Conservation (phyloP, 2,113 vertebrate genomes). For the Indicator indicator region DNA sequence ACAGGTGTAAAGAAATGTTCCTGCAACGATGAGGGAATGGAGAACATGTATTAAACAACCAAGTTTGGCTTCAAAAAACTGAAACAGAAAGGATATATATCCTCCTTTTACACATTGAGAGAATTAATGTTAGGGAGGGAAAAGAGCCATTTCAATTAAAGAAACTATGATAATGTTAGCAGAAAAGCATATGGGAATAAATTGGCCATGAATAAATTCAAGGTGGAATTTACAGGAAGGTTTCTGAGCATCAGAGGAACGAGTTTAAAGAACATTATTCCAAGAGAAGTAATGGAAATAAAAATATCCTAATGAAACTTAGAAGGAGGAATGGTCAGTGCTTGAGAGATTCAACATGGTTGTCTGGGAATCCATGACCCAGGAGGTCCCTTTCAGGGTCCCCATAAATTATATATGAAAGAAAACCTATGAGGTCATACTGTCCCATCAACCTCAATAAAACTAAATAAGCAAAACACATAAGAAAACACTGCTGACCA, state of each 20-base stretch:
- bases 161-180: not conserved
- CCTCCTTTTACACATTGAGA: not conserved
- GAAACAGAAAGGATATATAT: not conserved
- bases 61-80: not conserved
- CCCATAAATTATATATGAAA: constrained; percentile 56
- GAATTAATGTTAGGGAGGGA: not conserved
- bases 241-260: constrained; percentile 58
- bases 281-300: constrained; percentile 59
- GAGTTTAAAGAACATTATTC: constrained; percentile 47
- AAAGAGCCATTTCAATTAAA: constrained; percentile 27
- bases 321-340: constrained; percentile 4
- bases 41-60: not conserved
- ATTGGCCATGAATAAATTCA: constrained; percentile 43
- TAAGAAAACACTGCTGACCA: constrained; percentile 5
- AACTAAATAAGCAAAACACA: not conserved
- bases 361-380: constrained; percentile 52
- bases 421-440: constrained; percentile 40
- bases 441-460: constrained; percentile 39
- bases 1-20: constrained; percentile 1
- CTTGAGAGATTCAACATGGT: constrained; percentile 46
- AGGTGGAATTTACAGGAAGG: constrained; percentile 63
- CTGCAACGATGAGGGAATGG: not conserved
- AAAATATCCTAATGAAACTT: constrained; percentile 50
- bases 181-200: constrained; percentile 25
- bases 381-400: constrained; percentile 52